Percentiles rank a stretch among this genome's conserved stretches.
phyloP scores from a whole-genome alignment of 2,888 invertebrate genomes.

The Thereva nobilitata region DNA sequence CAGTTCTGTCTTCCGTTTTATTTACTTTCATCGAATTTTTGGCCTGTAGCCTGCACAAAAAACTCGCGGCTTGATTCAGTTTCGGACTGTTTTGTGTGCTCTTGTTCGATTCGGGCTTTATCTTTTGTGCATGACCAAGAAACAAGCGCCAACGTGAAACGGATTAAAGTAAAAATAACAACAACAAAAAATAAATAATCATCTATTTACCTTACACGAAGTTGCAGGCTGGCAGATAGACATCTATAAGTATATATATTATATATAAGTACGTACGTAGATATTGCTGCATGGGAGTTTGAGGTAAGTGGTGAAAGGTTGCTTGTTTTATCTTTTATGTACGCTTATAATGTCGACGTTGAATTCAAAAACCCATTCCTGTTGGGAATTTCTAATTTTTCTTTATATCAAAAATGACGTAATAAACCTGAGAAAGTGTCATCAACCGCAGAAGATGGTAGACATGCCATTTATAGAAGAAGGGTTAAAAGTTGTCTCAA shows the following conservation, averaged over 20 bases:
- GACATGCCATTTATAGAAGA: no score
- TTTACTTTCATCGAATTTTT: constrained; percentile 20
- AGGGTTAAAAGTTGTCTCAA: no score
- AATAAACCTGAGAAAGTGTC: no score
- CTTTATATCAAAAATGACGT: background rate
- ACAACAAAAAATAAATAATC: no score
- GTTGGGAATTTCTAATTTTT: constrained; percentile 4
- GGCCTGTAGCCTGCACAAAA: background rate
- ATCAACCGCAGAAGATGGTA: no score
- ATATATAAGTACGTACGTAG: background rate
- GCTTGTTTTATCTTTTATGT: constrained; percentile 1
- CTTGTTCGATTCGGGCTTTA: no score
- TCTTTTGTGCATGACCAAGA: no score
- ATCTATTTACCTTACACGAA: no score
- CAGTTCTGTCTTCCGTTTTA: background rate
- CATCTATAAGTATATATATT: no score
- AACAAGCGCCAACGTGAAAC: no score
- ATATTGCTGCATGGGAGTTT: constrained; percentile 12
- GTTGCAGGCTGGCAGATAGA: no score
- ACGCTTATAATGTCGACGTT: background rate
- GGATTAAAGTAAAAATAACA: no score
- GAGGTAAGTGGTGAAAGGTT: constrained; percentile 31
- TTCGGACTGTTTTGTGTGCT: background rate
- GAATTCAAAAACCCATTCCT: background rate
- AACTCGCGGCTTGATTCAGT: background rate